These are phyloP conservation scores for Mormyrus iriodes DNA, from an alignment of 2,113 vertebrate species.

Conservation along the genomic window DNA sequence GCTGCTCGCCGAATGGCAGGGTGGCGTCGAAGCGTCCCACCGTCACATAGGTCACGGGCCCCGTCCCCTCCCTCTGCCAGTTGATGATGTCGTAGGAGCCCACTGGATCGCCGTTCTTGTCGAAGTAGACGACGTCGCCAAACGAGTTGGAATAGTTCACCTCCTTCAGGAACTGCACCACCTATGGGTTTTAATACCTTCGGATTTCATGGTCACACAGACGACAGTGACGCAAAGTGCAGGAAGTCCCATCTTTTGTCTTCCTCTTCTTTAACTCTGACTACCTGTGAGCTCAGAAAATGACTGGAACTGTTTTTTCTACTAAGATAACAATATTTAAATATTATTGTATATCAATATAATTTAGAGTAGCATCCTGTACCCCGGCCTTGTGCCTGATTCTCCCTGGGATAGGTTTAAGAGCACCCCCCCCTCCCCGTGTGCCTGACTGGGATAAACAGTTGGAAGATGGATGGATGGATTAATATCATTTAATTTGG, in stretches of 20 bases:
- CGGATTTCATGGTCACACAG: not conserved
- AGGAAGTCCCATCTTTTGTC: not conserved
- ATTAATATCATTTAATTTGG: not conserved
- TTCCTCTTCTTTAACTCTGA: not conserved
- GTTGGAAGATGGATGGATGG: not conserved
- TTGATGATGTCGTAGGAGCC: conserved; percentile 50
- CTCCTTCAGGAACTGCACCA: conserved; percentile 42
- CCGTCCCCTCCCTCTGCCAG: conserved; percentile 42
- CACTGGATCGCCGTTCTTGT: conserved; percentile 44
- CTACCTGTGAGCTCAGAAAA: not conserved
- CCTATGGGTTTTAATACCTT: conserved; percentile 22
- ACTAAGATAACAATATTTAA: not conserved
- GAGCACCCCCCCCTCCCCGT: not conserved
- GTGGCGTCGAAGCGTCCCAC: conserved; percentile 46
- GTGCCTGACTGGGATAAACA: not conserved
- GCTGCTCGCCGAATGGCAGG: conserved; percentile 29
- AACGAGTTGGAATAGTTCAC: conserved; percentile 44
- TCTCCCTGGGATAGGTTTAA: not conserved
- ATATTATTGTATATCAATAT: not conserved
- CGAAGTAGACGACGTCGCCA: conserved; percentile 44
- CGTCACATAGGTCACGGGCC: conserved; percentile 35
- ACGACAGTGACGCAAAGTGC: not conserved
- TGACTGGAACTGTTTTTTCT: not conserved
- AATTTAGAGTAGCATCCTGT: not conserved
- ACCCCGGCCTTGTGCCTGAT: not conserved